A percentile compares a stretch with the other conserved stretches of the same genome.
phyloP scores from a whole-genome alignment of 2,888 invertebrate species.

The Dendrolimus houi region DNA sequence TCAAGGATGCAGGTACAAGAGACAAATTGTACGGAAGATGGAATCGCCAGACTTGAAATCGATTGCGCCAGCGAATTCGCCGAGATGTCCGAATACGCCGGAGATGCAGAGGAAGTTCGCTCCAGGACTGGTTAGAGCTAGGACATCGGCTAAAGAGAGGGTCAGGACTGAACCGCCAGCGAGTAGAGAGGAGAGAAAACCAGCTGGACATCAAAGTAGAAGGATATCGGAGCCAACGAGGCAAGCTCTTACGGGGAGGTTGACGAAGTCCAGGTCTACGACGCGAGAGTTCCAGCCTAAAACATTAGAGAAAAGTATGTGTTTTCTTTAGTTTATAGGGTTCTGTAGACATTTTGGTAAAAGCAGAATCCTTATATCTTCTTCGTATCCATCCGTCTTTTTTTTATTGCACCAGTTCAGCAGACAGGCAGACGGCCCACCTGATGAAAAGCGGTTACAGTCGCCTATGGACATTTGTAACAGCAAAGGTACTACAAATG shows the following conservation, averaged over 20 bases:
- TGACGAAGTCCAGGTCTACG: constrained; percentile 68
- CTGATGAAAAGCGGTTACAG: too few species aligned
- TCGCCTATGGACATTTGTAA: too few species aligned
- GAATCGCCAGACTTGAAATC: constrained; percentile 71
- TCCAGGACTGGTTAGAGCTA: constrained; percentile 58
- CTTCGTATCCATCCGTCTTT: too few species aligned
- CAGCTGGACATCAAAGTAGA: constrained; percentile 56
- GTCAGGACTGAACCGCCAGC: constrained; percentile 74
- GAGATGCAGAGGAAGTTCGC: constrained; percentile 78
- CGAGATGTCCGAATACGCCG: constrained; percentile 78
- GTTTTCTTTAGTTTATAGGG: neutral
- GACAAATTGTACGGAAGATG: constrained; percentile 82
- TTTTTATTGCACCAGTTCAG: too few species aligned
- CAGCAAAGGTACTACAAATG: too few species aligned
- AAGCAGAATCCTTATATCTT: too few species aligned
- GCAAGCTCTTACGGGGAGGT: constrained; percentile 53
- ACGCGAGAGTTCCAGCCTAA: constrained; percentile 65
- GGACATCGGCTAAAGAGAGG: constrained; percentile 69
- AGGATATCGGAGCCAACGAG: constrained; percentile 56
- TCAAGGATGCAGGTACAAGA: constrained; percentile 77
- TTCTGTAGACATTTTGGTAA: too few species aligned
- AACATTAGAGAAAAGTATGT: constrained; percentile 54
- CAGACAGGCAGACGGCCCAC: too few species aligned
- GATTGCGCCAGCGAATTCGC: constrained; percentile 60
- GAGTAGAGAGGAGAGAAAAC: constrained; percentile 51